A percentile compares a stretch with the other conserved stretches of the same genome.
Evolutionary conservation across 2,888 invertebrate species (phyloP).

Genomic region (Meiosimyza decipiens): DNA sequence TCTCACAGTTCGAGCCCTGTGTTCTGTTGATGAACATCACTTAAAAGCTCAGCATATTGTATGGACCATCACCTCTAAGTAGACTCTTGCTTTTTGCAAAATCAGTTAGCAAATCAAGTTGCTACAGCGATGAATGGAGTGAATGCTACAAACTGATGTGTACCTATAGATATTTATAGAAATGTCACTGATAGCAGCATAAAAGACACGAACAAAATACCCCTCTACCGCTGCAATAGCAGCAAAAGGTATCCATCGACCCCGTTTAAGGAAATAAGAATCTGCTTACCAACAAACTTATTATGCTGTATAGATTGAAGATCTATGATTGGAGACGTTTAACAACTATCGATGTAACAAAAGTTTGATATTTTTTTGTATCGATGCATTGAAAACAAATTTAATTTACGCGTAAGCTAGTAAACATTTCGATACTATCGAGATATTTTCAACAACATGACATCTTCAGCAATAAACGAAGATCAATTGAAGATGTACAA

Average conservation of each 20-base stretch:
- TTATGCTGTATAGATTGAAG: neutral
- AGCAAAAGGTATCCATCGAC: neutral
- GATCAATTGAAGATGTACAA: neutral
- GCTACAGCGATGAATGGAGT: too few species aligned
- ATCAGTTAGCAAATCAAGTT: too few species aligned
- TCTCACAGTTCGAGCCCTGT: too few species aligned
- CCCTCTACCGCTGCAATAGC: neutral
- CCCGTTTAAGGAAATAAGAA: slow-evolving; percentile 41
- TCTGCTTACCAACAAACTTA: slow-evolving; percentile 12
- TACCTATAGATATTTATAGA: slow-evolving; percentile 9
- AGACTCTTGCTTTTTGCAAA: neutral
- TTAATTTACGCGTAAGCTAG: neutral
- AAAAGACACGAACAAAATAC: slow-evolving; percentile 13
- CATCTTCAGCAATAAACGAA: slow-evolving; percentile 1
- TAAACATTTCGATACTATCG: neutral
- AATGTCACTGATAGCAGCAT: slow-evolving; percentile 19
- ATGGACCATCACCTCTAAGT: neutral
- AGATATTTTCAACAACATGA: neutral
- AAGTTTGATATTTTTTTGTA: too few species aligned
- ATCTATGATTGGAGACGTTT: too few species aligned
- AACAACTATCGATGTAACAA: too few species aligned
- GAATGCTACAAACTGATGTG: slow-evolving; percentile 22
- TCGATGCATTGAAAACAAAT: too few species aligned
- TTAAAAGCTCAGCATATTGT: neutral
- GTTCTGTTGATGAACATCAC: neutral